Percentiles rank a stretch among this genome's conserved stretches.
Evolutionary conservation across 2,113 vertebrate genomes (phyloP).

Genomic region (Piaya cayana): DNA sequence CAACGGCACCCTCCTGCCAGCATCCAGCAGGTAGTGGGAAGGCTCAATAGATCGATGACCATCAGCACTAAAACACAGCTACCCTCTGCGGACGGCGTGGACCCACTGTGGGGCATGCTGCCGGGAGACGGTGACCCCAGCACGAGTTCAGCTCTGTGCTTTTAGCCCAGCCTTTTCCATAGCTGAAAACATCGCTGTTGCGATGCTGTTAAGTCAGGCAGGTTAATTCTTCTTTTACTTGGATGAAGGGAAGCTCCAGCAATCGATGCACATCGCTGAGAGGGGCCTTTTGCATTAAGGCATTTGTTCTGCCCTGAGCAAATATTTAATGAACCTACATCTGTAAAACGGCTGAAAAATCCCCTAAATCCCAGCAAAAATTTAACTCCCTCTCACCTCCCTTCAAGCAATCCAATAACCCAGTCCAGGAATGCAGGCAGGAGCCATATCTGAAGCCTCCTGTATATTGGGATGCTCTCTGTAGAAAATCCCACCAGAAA

Average conservation of each 20-base stretch:
- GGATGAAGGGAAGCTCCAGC: neutral
- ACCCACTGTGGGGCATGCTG: fast-evolving
- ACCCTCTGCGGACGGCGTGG: fast-evolving
- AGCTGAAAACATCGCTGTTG: neutral
- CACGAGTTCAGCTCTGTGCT: neutral
- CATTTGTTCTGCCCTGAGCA: neutral
- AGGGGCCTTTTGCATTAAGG: neutral
- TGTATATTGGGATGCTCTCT: neutral
- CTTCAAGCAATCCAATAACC: neutral
- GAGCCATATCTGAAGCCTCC: neutral
- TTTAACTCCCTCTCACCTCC: neutral
- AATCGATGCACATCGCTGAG: neutral
- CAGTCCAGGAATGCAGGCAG: neutral
- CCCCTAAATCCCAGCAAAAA: neutral
- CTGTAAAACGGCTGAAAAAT: neutral
- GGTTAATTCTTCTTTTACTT: neutral
- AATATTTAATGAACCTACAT: conserved; percentile 52
- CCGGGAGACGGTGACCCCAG: neutral
- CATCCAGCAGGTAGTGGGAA: neutral
- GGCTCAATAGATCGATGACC: neutral
- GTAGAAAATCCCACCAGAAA: neutral
- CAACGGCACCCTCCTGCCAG: neutral
- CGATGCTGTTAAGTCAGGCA: neutral
- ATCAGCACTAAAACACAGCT: neutral
- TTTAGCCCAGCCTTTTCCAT: neutral